phyloP scores from a whole-genome alignment of 1,140 invertebrate genomes.

The Manduca sexta region DNA sequence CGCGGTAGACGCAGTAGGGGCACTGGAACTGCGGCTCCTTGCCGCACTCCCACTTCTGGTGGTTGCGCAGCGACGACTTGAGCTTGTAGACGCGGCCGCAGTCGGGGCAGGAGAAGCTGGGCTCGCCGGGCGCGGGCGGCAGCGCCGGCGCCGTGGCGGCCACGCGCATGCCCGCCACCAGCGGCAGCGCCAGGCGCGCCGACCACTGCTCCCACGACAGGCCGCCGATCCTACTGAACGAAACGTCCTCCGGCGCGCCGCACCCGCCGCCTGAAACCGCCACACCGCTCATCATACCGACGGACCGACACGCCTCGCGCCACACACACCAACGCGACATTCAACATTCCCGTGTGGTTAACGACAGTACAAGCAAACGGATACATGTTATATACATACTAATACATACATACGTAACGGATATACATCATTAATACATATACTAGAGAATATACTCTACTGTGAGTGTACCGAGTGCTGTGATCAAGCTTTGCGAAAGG shows the following conservation, averaged over 20 bases:
- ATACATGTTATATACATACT: conserved; percentile 33
- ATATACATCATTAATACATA: conserved; percentile 15
- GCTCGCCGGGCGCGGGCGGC: conserved; percentile 56
- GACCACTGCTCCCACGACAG: conserved; percentile 80
- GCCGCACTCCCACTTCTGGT: conserved; percentile 91
- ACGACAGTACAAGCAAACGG: conserved; percentile 40
- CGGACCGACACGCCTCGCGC: conserved; percentile 13
- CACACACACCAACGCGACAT: conserved; percentile 26
- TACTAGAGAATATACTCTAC: conserved; percentile 37
- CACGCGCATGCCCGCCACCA: conserved; percentile 62
- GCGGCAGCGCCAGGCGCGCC: conserved; percentile 74
- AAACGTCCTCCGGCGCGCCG: conserved; percentile 75
- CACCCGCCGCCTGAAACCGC: conserved; percentile 27
- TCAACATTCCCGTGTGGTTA: conserved; percentile 45
- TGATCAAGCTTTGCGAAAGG: conserved; percentile 65
- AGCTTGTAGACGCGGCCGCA: conserved; percentile 89
- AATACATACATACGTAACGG: conserved; percentile 23
- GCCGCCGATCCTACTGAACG: conserved; percentile 78
- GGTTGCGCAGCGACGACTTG: conserved; percentile 87
- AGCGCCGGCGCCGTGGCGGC: conserved; percentile 46
- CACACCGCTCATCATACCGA: conserved; percentile 12
- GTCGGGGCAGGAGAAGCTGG: conserved; percentile 83
- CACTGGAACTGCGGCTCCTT: conserved; percentile 89
- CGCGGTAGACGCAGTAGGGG: conserved; percentile 86
- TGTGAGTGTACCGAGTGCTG: conserved; percentile 67